phyloP scores from a whole-genome alignment of 2,888 invertebrate genomes.

The Erynnis tages region DNA sequence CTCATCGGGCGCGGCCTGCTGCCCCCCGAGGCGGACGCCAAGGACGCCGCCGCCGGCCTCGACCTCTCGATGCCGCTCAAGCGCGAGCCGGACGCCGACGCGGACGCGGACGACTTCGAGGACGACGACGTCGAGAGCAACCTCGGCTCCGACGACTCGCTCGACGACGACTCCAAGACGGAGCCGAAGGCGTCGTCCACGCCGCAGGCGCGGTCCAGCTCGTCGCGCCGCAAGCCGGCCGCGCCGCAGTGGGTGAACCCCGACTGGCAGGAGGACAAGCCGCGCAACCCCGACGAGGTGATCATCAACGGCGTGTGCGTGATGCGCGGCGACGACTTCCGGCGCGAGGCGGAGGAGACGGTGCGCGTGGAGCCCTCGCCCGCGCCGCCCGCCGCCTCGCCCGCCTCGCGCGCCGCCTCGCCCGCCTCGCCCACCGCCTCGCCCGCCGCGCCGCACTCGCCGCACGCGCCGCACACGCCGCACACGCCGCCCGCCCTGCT shows the following conservation, averaged over 20 bases:
- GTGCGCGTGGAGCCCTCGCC: constrained; percentile 89
- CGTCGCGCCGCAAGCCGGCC: constrained; percentile 91
- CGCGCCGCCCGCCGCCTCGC: constrained; percentile 78
- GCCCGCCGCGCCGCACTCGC: neutral
- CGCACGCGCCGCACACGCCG: constrained; percentile 38
- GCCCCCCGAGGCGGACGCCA: constrained; percentile 82
- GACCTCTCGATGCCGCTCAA: constrained; percentile 94
- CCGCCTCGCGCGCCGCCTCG: constrained; percentile 39
- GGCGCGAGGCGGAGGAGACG: constrained; percentile 84
- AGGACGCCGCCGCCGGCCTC: constrained; percentile 91
- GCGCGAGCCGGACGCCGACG: constrained; percentile 88
- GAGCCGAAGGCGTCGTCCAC: constrained; percentile 80
- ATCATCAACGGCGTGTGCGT: constrained; percentile 97
- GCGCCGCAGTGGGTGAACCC: constrained; percentile 99
- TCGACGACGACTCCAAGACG: constrained; percentile 82
- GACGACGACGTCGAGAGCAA: constrained; percentile 90
- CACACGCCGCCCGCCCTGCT: constrained; percentile 33
- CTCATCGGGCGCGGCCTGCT: constrained; percentile 86
- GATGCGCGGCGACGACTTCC: constrained; percentile 91
- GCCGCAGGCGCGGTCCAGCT: constrained; percentile 73
- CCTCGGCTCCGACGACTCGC: constrained; percentile 85
- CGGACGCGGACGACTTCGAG: constrained; percentile 89
- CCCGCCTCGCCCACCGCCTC: constrained; percentile 45
- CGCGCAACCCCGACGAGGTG: constrained; percentile 85
- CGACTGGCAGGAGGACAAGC: constrained; percentile 90